Percentiles rank a stretch among this genome's conserved stretches.
These are phyloP conservation scores for Scyliorhinus canicula DNA, from an alignment of 2,797 vertebrate species.

Conservation along the genomic window DNA sequence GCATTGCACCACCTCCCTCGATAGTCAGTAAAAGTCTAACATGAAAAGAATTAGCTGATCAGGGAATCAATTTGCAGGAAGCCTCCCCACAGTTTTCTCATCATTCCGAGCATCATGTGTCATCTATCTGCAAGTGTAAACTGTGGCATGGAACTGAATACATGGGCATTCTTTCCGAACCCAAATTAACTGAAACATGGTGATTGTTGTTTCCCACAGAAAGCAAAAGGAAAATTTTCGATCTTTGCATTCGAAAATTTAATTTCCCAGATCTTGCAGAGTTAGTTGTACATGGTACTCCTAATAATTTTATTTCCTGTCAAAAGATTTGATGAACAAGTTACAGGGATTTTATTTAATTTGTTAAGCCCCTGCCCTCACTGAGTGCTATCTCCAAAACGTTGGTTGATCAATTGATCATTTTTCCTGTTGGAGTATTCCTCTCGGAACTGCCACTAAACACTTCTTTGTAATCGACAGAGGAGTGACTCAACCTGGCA, in stretches of 20 bases:
- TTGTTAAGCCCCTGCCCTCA: neutral
- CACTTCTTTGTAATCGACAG: neutral
- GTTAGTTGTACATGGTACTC: neutral
- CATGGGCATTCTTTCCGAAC: slow-evolving; percentile 77
- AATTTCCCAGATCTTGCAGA: neutral
- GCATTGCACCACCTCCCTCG: slow-evolving; percentile 79
- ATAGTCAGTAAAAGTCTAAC: slow-evolving; percentile 99
- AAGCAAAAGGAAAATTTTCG: neutral
- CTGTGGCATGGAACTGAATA: slow-evolving; percentile 79
- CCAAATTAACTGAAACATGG: slow-evolving; percentile 77
- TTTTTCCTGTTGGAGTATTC: neutral
- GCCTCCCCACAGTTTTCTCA: slow-evolving; percentile 97
- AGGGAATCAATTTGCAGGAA: slow-evolving; percentile 98
- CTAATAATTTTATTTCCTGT: neutral
- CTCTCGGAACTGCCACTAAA: neutral
- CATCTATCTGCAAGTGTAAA: slow-evolving; percentile 89
- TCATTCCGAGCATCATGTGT: slow-evolving; percentile 84
- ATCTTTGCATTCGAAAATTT: slow-evolving; percentile 1
- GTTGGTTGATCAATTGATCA: neutral
- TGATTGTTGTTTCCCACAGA: slow-evolving; percentile 57
- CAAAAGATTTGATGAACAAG: neutral
- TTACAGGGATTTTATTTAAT: neutral
- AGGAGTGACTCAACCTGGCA: neutral
- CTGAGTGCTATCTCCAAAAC: neutral
- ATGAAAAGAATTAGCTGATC: slow-evolving; percentile 94